Evolutionary conservation across 2,797 vertebrate species (phyloP).

Genomic region (Gobionotothen gibberifrons): DNA sequence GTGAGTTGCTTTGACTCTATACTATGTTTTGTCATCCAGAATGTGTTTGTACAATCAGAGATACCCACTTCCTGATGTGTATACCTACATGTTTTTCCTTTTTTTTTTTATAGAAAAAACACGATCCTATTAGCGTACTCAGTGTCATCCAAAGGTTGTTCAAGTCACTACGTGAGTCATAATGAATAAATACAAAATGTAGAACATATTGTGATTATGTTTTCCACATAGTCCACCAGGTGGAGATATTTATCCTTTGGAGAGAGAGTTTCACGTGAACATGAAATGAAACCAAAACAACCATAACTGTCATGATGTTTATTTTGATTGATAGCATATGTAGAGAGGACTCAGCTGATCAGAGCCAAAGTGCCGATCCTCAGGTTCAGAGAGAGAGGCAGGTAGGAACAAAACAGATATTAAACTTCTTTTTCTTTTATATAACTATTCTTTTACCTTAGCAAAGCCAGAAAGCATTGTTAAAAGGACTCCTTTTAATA

Average conservation of each 20-base stretch:
- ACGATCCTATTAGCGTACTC: conserved; percentile 89
- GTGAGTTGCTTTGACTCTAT: conserved; percentile 80
- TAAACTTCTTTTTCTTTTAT: not conserved
- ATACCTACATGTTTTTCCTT: conserved; percentile 6
- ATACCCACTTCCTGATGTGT: not conserved
- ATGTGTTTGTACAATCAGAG: not conserved
- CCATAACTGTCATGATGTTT: conserved; percentile 12
- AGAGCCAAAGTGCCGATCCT: conserved; percentile 98
- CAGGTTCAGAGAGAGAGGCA: conserved; percentile 95
- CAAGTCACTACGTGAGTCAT: conserved; percentile 91
- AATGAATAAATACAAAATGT: not conserved
- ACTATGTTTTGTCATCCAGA: not conserved
- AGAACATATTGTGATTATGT: not conserved
- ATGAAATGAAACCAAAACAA: conserved; percentile 28
- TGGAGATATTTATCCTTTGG: conserved; percentile 51
- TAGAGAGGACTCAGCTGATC: conserved; percentile 92
- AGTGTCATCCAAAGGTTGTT: conserved; percentile 89
- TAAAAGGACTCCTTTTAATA: not conserved
- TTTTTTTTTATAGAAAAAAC: conserved; percentile 84
- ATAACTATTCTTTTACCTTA: not conserved
- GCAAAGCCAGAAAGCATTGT: not conserved
- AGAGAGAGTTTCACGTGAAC: conserved; percentile 17
- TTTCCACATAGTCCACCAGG: conserved; percentile 50
- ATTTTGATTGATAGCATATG: conserved; percentile 79
- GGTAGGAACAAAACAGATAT: conserved; percentile 80